Base-by-base conservation (phyloP, 1,140 invertebrate genomes). In the Drosophila teissieri region DNA sequence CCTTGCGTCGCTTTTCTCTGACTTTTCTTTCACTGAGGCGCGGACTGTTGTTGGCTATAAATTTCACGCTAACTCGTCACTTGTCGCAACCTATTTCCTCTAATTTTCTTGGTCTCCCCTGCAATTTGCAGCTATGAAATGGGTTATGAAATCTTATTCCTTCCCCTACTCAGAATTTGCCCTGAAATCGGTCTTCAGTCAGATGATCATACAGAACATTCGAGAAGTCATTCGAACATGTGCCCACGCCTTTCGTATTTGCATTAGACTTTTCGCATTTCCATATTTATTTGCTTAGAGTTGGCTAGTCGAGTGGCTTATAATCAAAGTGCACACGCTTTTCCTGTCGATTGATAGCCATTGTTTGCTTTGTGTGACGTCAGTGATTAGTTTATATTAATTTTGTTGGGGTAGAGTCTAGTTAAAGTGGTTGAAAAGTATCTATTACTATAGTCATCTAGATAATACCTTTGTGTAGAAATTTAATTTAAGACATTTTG, bases 11-110 rank as follows among this genome's bases (percentile, higher is more conserved):
- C 44, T 70, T 45, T 46, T 57, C 39, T 34, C 49, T 64, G 40
- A 12, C 34, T 63, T 69, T 84, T 61, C 54, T 51, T 51, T 52
- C 45, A 36, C 51, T 76, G 58, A 37, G 65, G 27, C 65, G 34
- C 39, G 42, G 27, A 54, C 36, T 34, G 12, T 74, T 60, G 39
- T 58, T 46, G 48, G 57, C 65, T 68, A 82, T 82, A 86, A 88
- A 88, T 88, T 88, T 86, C 70, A 86, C 82, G 82, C 82, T 61
- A 88, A 79, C 83, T 88, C 83, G 57, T 82, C 82, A 88, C 73
- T 77, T 77, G 73, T 68, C 73, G 73, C 73, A 60, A 76, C 55
- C 42, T 55, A 15, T 67, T 54, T 37, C 39, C 31, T 27, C n/a
- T 19, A 12, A 36, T 67, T 67, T 64, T 67, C 46, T 12, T 68